Evolutionary conservation across 2,797 vertebrate genomes (phyloP).

Genomic region (Myiotriccus ornatus): DNA sequence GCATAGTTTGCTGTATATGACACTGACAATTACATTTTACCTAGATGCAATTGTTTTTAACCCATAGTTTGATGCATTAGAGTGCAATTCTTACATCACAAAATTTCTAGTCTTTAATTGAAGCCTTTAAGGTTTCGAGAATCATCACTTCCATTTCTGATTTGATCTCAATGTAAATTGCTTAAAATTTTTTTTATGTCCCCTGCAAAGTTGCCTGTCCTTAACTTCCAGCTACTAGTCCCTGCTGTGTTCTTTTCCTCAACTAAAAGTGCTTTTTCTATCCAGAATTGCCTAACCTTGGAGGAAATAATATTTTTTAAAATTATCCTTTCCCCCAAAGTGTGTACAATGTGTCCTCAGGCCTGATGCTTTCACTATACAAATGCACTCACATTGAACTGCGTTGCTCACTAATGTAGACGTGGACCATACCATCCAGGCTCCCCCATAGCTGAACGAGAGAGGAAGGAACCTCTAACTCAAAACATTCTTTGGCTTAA

Average conservation of each 20-base stretch:
- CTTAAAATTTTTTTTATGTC: not conserved
- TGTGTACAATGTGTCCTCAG: fast-evolving
- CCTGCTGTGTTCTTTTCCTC: not conserved
- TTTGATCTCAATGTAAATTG: not conserved
- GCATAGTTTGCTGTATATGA: not conserved
- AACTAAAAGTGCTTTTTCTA: not conserved
- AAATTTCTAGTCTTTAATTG: not conserved
- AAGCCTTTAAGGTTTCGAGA: not conserved
- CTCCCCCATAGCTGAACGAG: not conserved
- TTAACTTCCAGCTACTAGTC: not conserved
- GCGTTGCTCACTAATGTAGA: not conserved
- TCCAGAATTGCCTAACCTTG: not conserved
- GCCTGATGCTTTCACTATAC: fast-evolving
- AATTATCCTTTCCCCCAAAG: not conserved
- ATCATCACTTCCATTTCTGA: not conserved
- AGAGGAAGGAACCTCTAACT: not conserved
- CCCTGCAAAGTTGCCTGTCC: not conserved
- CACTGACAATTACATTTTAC: not conserved
- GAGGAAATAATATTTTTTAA: not conserved
- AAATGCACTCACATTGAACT: not conserved
- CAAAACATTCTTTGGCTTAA: not conserved
- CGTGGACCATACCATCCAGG: fast-evolving
- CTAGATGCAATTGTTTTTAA: not conserved
- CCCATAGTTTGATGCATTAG: not conserved
- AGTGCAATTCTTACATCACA: not conserved